phyloP scores from a whole-genome alignment of 2,888 invertebrate species.

The Candidula unifasciata region DNA sequence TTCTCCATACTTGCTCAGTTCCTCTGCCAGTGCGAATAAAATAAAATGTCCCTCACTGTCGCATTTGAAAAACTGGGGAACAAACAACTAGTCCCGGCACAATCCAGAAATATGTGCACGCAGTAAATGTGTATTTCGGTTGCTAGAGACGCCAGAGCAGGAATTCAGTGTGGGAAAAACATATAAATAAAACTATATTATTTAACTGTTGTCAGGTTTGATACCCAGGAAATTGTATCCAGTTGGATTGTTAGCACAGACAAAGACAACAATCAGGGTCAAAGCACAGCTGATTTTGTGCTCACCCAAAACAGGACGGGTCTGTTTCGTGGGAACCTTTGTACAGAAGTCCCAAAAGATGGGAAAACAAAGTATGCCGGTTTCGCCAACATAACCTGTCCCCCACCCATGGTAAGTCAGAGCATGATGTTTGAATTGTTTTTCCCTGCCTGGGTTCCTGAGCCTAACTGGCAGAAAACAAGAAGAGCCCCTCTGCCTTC shows the following conservation, averaged over 20 bases:
- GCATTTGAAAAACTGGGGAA: no score
- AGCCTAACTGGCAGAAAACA: no score
- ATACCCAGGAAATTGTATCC: slow-evolving; percentile 82
- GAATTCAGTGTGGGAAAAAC: no score
- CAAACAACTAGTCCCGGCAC: no score
- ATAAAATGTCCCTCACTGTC: no score
- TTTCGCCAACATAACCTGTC: slow-evolving; percentile 88
- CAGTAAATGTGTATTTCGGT: no score
- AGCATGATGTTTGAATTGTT: background rate
- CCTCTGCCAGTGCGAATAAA: no score
- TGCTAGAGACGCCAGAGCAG: no score
- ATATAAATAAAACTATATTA: no score
- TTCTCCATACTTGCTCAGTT: no score
- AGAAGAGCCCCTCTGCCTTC: no score
- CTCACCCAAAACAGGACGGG: slow-evolving; percentile 82
- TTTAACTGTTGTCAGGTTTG: slow-evolving; percentile 79
- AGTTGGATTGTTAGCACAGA: slow-evolving; percentile 85
- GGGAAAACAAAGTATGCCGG: slow-evolving; percentile 88
- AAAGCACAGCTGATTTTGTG: slow-evolving; percentile 84
- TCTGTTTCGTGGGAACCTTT: slow-evolving; percentile 77
- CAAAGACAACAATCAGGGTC: slow-evolving; percentile 88
- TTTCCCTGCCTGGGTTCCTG: background rate
- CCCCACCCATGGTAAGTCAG: slow-evolving; percentile 78
- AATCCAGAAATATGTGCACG: no score
- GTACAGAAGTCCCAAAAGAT: slow-evolving; percentile 86